Evolutionary conservation across 1,140 invertebrate genomes (phyloP), one percentile per base, ranked within the genome.

Genomic region (Druon quercuslanigerum): DNA sequence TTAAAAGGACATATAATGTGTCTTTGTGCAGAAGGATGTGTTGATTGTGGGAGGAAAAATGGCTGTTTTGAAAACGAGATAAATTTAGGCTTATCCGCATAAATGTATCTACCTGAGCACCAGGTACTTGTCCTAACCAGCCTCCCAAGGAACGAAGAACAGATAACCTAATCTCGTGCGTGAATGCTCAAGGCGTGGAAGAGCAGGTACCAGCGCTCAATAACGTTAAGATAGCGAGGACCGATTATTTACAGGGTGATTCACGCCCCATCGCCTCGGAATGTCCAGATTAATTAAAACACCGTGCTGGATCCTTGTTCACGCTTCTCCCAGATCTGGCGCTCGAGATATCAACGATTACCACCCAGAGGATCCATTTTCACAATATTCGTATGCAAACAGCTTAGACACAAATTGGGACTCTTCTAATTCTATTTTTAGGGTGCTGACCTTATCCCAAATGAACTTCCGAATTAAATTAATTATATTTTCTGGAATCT

Each of bases 211-310:
- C 82, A 51, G 82, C 79, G 79, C 79, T 85, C 86, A 88, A 88
- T 88, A 85, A 84, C 81, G 71, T 77, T 71, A 40, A 87, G 87
- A 89, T 89, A 88, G 84, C 83, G 81, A 73, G 71, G 75, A 71
- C 77, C 84, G 85, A 89, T 89, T 88, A 89, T 83, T 89, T 88
- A 88, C 83, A 72, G 79, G 77, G 79, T 88, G 84, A 87, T 89
- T 89, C 85, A 90, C 83, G 78, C 82, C 72, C 82, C 74, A 84
- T 85, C 84, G 77, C 82, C 82, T 79, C 78, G 79, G 78, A 84
- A 86, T 86, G 86, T 86, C 82, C 84, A 84, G 86, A 89, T 90
- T 90, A 90, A 89, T 90, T 90, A 88, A 87, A 88, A 86, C 84
- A 79, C 83, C 72, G 56, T 56, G 72, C 80, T 66, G 72, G 75